phyloP scores from a whole-genome alignment of 1,140 invertebrate species.

The Lucilia cuprina region DNA sequence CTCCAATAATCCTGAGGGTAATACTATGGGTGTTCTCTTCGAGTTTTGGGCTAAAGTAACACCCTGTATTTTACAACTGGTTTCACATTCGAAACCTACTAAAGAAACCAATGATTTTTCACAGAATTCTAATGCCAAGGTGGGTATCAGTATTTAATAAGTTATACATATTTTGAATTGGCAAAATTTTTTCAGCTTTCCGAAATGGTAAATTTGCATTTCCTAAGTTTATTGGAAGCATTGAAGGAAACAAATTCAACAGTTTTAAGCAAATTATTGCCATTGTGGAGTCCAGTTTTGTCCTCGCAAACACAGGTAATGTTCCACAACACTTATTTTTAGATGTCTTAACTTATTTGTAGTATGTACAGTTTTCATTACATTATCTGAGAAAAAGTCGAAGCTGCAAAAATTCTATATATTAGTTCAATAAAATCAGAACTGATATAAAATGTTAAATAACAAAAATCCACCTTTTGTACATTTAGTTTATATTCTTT shows the following conservation, averaged over 20 bases:
- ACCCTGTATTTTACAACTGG: constrained; percentile 90
- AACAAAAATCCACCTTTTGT: too few species aligned
- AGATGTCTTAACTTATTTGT: too few species aligned
- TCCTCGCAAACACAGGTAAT: constrained; percentile 73
- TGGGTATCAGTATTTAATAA: constrained; percentile 32
- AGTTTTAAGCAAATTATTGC: constrained; percentile 84
- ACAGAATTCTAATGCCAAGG: constrained; percentile 56
- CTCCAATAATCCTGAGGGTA: constrained; percentile 73
- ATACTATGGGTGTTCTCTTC: constrained; percentile 85
- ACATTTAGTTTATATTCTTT: too few species aligned
- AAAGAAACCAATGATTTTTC: constrained; percentile 51
- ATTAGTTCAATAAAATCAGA: too few species aligned
- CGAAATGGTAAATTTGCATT: constrained; percentile 97
- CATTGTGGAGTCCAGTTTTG: constrained; percentile 89
- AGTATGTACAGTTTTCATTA: too few species aligned
- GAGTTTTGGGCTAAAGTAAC: constrained; percentile 99
- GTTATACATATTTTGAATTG: too few species aligned
- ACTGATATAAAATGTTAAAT: too few species aligned
- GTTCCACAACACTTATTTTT: too few species aligned
- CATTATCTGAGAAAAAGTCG: too few species aligned
- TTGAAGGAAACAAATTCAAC: constrained; percentile 95
- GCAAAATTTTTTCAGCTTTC: constrained; percentile 73
- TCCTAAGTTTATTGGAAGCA: constrained; percentile 93
- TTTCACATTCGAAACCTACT: constrained; percentile 89
- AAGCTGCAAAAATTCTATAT: too few species aligned